Percentiles rank a stretch among this genome's conserved stretches.
phyloP scores from a whole-genome alignment of 2,113 vertebrate genomes.

The Pluvialis apricaria region DNA sequence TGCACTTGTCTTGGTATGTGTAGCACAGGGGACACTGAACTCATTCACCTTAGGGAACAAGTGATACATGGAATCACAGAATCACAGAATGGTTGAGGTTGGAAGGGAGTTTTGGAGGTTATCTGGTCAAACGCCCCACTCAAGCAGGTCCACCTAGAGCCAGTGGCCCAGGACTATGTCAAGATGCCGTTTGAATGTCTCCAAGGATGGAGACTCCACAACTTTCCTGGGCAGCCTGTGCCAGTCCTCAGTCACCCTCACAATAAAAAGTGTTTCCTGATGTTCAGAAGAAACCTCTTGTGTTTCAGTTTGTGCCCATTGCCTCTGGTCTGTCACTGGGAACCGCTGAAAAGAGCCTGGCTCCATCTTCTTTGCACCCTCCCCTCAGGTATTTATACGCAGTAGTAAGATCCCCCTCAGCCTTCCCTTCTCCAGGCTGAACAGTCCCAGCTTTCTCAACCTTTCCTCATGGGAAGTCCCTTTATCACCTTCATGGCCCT shows the following conservation, averaged over 20 bases:
- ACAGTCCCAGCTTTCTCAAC: not conserved
- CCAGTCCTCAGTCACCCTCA: not conserved
- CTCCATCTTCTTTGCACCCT: not conserved
- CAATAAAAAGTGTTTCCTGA: not conserved
- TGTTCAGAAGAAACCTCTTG: not conserved
- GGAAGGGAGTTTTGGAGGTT: not conserved
- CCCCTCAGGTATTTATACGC: not conserved
- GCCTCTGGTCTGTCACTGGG: not conserved
- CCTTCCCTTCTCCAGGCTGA: not conserved
- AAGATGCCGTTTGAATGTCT: not conserved
- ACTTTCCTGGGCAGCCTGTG: not conserved
- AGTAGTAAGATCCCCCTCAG: not conserved
- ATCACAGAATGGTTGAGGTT: not conserved
- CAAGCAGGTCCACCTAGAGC: not conserved
- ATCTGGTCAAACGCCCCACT: not conserved
- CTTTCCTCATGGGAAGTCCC: not conserved
- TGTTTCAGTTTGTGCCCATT: not conserved
- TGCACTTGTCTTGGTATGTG: not conserved
- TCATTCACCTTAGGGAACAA: not conserved
- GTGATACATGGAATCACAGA: not conserved
- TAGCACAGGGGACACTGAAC: not conserved
- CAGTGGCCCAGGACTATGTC: not conserved
- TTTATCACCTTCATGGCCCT: not conserved
- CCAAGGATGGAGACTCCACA: not conserved
- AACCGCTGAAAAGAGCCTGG: not conserved